Evolutionary conservation across 2,797 vertebrate species (phyloP).

Genomic region (Spinibarbus caldwelli): DNA sequence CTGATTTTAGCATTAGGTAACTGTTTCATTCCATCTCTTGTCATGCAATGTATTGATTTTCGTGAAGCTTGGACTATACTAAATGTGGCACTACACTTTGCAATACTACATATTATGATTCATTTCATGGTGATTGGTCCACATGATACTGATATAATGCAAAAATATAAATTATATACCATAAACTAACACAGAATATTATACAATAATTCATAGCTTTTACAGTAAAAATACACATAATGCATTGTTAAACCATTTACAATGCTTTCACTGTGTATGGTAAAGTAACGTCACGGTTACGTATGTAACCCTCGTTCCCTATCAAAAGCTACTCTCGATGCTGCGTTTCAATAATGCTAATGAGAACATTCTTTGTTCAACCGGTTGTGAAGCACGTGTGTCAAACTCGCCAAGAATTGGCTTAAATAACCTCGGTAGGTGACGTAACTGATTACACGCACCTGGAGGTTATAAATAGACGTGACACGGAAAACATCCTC

Average conservation of each 20-base stretch:
- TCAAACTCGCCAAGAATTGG: too few relatives aligned
- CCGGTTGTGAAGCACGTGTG: too few relatives aligned
- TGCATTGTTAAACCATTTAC: background rate
- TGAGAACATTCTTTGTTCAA: too few relatives aligned
- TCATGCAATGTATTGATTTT: slow-evolving; percentile 8
- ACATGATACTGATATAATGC: background rate
- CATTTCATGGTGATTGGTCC: background rate
- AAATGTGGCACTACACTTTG: background rate
- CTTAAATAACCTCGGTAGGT: too few relatives aligned
- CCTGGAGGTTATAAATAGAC: too few relatives aligned
- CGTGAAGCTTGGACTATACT: background rate
- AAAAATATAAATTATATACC: background rate
- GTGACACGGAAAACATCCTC: too few relatives aligned
- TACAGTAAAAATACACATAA: background rate
- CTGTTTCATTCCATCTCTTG: background rate
- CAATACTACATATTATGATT: background rate
- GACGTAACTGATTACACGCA: too few relatives aligned
- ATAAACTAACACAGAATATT: background rate
- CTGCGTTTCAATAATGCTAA: too few relatives aligned
- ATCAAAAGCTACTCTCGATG: too few relatives aligned
- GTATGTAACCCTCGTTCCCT: too few relatives aligned
- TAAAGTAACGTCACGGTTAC: too few relatives aligned
- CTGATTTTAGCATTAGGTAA: background rate
- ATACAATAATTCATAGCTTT: too few relatives aligned
- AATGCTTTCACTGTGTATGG: background rate